Conservation (phyloP, 2,113 vertebrate genomes). For the Corythaixoides concolor region DNA sequence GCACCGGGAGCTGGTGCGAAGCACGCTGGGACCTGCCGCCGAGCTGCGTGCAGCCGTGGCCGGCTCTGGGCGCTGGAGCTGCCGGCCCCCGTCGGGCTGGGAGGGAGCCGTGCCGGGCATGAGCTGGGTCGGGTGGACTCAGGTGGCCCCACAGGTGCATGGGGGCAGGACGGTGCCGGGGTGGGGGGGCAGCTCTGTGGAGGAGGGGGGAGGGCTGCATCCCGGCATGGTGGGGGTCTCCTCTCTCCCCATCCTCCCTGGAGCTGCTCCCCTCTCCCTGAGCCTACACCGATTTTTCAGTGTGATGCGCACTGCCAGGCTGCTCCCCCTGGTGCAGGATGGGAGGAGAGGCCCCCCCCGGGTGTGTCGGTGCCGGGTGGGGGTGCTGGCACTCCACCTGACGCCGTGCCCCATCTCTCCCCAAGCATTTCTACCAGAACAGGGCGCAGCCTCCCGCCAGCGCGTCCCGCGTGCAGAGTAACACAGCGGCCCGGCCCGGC, state of each 20-base stretch:
- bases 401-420: not conserved
- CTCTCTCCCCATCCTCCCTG: rapidly evolving
- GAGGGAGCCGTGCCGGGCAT: not conserved
- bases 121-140: conserved; percentile 44
- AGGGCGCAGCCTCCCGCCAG: conserved; percentile 86
- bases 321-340: not conserved
- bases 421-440: conserved; percentile 91
- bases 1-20: not conserved
- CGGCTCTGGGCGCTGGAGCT: not conserved
- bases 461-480: conserved; percentile 85
- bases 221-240: rapidly evolving
- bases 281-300: not conserved
- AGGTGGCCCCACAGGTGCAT: conserved; percentile 6
- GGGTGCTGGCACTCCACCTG: not conserved
- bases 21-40: not conserved
- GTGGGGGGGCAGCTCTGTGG: not conserved
- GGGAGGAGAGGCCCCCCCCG: too few relatives aligned
- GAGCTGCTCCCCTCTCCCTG: not conserved
- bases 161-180: not conserved
- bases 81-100: not conserved
- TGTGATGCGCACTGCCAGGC: not conserved
- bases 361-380: rapidly evolving
- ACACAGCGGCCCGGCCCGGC: conserved; percentile 87
- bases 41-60: conserved; percentile 9
- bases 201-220: not conserved